A percentile compares a stretch with the other conserved stretches of the same genome.
phyloP scores from a whole-genome alignment of 2,888 invertebrate genomes.

The Aplocera efformata region DNA sequence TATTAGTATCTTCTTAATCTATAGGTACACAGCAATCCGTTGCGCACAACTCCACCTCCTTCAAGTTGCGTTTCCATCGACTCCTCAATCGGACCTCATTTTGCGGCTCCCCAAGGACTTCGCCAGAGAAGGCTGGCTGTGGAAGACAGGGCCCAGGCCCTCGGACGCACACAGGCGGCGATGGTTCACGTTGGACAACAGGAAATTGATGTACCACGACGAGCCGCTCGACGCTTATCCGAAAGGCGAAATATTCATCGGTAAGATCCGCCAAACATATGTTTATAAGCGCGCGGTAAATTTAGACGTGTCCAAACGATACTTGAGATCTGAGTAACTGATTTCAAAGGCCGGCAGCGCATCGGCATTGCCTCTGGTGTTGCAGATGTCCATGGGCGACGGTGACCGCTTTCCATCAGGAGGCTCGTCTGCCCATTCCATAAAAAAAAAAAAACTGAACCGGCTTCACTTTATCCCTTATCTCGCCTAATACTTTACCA shows the following conservation, averaged over 20 bases:
- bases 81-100: slow-evolving; percentile 85
- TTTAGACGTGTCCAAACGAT: too few relatives aligned
- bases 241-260: slow-evolving; percentile 94
- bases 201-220: slow-evolving; percentile 96
- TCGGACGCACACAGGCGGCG: slow-evolving; percentile 91
- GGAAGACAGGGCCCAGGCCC: slow-evolving; percentile 92
- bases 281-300: too few relatives aligned
- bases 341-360: too few relatives aligned
- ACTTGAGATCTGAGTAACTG: too few relatives aligned
- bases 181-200: slow-evolving; percentile 93
- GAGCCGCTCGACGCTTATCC: slow-evolving; percentile 93
- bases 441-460: too few relatives aligned
- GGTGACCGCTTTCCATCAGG: too few relatives aligned
- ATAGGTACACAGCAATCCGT: slow-evolving; percentile 87
- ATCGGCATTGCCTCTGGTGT: too few relatives aligned
- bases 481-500: too few relatives aligned
- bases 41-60: slow-evolving; percentile 91
- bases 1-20: too few relatives aligned
- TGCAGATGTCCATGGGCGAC: too few relatives aligned
- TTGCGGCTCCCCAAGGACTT: slow-evolving; percentile 90
- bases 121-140: slow-evolving; percentile 91
- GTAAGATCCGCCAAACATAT: slow-evolving; percentile 56
- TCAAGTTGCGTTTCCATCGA: slow-evolving; percentile 91
- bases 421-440: too few relatives aligned
- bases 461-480: too few relatives aligned